Evolutionary conservation across 2,888 invertebrate genomes (phyloP).

Genomic region (Cantharis nigra): DNA sequence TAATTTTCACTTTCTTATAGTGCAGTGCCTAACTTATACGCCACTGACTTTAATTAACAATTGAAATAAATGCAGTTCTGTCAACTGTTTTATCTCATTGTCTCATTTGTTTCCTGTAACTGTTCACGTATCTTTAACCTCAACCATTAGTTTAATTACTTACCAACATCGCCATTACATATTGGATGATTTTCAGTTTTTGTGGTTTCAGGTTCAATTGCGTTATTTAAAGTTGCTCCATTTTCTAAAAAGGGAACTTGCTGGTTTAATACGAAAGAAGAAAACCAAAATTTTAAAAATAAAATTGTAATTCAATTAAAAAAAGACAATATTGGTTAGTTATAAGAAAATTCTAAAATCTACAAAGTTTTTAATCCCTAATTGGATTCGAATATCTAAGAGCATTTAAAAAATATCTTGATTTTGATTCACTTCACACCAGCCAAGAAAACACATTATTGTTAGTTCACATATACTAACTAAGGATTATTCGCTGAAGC

Average conservation of each 20-base stretch:
- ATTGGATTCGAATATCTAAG: neutral
- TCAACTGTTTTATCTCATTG: too few species aligned
- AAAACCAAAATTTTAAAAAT: neutral
- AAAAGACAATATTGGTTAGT: neutral
- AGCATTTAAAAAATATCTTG: neutral
- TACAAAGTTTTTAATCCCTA: neutral
- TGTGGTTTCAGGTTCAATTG: slow-evolving; percentile 42
- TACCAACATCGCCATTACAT: slow-evolving; percentile 54
- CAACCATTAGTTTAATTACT: slow-evolving; percentile 40
- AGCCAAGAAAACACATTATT: too few species aligned
- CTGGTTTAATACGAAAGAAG: neutral
- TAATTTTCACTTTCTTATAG: too few species aligned
- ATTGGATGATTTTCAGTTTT: slow-evolving; percentile 47
- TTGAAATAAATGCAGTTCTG: too few species aligned
- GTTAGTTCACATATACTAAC: neutral
- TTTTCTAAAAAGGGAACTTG: slow-evolving; percentile 35
- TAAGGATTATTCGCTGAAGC: slow-evolving; percentile 24
- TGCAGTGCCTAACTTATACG: too few species aligned
- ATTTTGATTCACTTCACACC: neutral
- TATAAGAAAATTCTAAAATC: neutral
- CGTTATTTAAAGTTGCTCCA: slow-evolving; percentile 36
- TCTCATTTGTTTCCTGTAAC: too few species aligned
- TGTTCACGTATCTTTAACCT: neutral
- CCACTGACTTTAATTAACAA: too few species aligned
- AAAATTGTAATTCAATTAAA: neutral